Evolutionary conservation across 2,797 vertebrate species (phyloP), one percentile per base, ranked within the genome.

Genomic region (Pelodytes ibericus): DNA sequence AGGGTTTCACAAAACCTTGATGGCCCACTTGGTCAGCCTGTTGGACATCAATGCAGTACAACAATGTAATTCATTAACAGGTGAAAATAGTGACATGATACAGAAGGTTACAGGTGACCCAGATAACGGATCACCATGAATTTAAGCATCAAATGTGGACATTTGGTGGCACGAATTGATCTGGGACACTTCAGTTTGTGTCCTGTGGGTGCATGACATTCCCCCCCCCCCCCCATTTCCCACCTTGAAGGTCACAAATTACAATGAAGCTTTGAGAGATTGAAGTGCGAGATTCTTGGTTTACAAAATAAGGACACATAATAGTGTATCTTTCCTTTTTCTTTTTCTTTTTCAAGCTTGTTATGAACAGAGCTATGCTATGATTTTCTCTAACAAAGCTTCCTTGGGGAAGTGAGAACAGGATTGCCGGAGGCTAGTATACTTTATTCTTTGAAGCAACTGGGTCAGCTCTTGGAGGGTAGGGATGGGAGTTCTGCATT

Each of bases 371-470:
- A 78, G 71, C 57, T 72, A 36, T 61, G 49, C 70, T 61, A 36
- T 72, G 71, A 74, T 63, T 73, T 74, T 63, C 63, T 24, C n/a
- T 59, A 69, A 63, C 76, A 56, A 72, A 66, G 63, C 47, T 49
- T 72, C 76, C 70, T 79, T 31, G 24, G 76, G 77, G 71, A 63
- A 16, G 57, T 7, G 11, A 41, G 36, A 58, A 69, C 30, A 69
- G 56, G 64, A 79, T 53, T 66, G 77, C 77, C 41, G 13, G 58
- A 79, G 77, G 77, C 57, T 59, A 69, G 64, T 20, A n/a, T 56
- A 69, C 70, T 71, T 61, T 68, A 69, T 63, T 26, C 71, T 79
- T 79, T 79, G 71, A 73, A 73, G 77, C 77, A 79, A 79, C 64
- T 79, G 64, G 77, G 77, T 79, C 77, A 79, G 64, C 64, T 69